Conservation (phyloP, 2,888 invertebrate species). For the Acronicta alni region DNA sequence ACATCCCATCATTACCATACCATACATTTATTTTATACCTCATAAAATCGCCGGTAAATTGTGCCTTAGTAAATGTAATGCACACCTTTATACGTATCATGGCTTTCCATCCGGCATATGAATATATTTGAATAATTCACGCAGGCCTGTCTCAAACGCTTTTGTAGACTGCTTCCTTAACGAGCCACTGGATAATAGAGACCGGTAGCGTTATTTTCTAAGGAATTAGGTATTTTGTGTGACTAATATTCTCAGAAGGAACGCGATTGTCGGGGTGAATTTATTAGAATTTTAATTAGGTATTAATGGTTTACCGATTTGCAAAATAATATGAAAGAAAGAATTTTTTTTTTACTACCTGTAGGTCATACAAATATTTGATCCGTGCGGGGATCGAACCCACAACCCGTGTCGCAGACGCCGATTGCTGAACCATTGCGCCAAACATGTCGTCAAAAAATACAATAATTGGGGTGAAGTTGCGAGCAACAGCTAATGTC, state of each 20-base stretch:
- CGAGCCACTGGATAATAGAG: constrained; percentile 52
- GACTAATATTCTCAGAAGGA: constrained; percentile 40
- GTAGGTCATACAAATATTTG: too few relatives aligned
- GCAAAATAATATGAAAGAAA: too few relatives aligned
- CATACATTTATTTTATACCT: constrained; percentile 42
- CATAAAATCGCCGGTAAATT: constrained; percentile 49
- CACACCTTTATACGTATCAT: constrained; percentile 60
- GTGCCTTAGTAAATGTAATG: constrained; percentile 47
- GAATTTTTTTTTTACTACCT: too few relatives aligned
- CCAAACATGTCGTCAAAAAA: too few relatives aligned
- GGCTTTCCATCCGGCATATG: constrained; percentile 72
- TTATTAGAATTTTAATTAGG: constrained; percentile 16
- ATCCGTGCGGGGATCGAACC: too few relatives aligned
- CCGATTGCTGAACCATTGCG: too few relatives aligned
- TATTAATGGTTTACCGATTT: neutral
- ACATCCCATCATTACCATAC: neutral
- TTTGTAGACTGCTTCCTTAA: constrained; percentile 60
- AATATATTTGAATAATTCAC: constrained; percentile 80
- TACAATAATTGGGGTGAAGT: too few relatives aligned
- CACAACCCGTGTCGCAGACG: too few relatives aligned
- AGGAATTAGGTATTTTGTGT: constrained; percentile 46
- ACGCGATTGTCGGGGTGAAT: constrained; percentile 24
- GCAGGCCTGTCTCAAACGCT: constrained; percentile 67
- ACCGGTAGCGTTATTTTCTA: constrained; percentile 55
- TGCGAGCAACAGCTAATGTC: too few relatives aligned